Base-by-base conservation (phyloP, 1,140 invertebrate species). In the Neodiprion fabricii region DNA sequence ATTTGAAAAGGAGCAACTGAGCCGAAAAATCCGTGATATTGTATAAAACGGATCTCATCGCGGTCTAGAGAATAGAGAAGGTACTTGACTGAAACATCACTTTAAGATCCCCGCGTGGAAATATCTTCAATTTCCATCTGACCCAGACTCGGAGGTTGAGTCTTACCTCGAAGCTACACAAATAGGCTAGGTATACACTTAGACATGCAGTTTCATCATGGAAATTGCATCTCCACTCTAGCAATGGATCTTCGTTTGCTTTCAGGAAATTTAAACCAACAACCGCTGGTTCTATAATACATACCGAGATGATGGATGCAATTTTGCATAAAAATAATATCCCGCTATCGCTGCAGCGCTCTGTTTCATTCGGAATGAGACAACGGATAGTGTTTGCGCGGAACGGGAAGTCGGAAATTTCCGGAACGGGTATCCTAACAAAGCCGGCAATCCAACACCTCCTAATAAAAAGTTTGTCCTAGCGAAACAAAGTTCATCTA, bases 201-300 rank as follows among this genome's bases (percentile, higher is more conserved):
- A 61, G 53, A 17, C n/a, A 17, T 61, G 53, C 53, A 61, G 53
- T 61, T 12, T 61, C 53, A 61, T 61, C 53, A 17, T 14, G n/a
- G 53, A 61, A 61, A 61, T 61, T 61, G 53, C 53, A 61, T 61
- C n/a, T 17, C 53, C n/a, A 17, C 53, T 14, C n/a, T 61, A 5
- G 53, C 53, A 61, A 61, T 61, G n/a, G 53, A 61, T 61, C 53
- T 61, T 17, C 11, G 53, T 61, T 61, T 61, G 53, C n/a, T 61
- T 61, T 61, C 11, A 61, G 11, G 53, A 61, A 61, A 61, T 61
- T 61, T 9, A 61, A 61, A 17, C 53, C 11, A 61, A 61, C 53
- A 61, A 7, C 53, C 28, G 28, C 28, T 40, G 28, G 28, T 40
- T 61, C 53, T 61, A 61, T 40, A 40, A 40, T 40, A 40, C 4